Percentiles rank a stretch among this genome's conserved stretches.
Conservation (phyloP, 2,113 vertebrate genomes). For the Microtus oregoni region DNA sequence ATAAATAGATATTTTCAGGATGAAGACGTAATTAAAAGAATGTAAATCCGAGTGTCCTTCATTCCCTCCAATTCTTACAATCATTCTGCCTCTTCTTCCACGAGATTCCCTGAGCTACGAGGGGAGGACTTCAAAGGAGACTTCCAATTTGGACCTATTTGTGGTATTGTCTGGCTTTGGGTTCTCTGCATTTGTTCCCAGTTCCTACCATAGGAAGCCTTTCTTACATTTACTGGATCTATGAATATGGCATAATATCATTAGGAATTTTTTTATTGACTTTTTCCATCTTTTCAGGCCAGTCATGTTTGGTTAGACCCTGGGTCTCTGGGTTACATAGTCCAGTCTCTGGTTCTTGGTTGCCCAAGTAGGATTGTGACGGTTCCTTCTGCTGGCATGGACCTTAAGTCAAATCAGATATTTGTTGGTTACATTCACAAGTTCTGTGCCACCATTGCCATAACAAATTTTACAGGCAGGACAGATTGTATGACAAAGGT, state of each 20-base stretch:
- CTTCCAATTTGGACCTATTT: background rate
- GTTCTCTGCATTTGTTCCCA: background rate
- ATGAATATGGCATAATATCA: background rate
- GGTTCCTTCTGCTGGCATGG: background rate
- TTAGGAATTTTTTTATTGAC: background rate
- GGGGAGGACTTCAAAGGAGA: background rate
- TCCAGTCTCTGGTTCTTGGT: background rate
- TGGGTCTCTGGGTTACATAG: background rate
- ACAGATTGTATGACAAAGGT: background rate
- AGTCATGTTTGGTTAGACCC: background rate
- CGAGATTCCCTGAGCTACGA: background rate
- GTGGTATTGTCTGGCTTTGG: accelerated
- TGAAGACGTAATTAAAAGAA: background rate
- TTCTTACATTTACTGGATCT: background rate
- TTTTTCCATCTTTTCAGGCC: background rate
- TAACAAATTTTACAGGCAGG: no score
- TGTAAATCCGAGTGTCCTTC: background rate
- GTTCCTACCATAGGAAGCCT: background rate
- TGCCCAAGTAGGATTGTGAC: background rate
- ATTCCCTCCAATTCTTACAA: background rate
- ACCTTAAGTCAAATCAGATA: background rate
- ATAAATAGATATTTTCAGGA: background rate
- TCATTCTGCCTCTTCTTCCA: background rate
- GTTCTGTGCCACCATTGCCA: no score
- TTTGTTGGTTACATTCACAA: background rate